Percentiles rank a stretch among this genome's conserved stretches.
phyloP scores from a whole-genome alignment of 2,113 vertebrate genomes.

The Lutjanus erythropterus region DNA sequence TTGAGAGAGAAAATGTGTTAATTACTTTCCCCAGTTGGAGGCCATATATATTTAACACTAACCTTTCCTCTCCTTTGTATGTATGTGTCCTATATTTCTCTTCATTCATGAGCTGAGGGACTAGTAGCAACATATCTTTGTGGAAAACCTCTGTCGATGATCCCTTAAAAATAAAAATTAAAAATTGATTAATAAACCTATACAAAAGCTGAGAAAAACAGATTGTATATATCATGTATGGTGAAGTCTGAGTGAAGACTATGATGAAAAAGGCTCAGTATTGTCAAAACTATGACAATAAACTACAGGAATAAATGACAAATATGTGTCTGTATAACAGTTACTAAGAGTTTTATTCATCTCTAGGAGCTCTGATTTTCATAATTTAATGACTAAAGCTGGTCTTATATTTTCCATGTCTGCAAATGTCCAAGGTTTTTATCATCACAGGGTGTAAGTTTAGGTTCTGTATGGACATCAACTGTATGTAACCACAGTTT shows the following conservation, averaged over 20 bases:
- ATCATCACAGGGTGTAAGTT: too few relatives aligned
- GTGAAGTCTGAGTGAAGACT: background rate
- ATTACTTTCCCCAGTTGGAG: constrained; percentile 53
- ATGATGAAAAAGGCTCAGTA: too few relatives aligned
- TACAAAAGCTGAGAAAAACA: background rate
- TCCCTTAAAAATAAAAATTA: background rate
- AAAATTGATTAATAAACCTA: background rate
- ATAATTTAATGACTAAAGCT: too few relatives aligned
- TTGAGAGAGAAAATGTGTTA: constrained; percentile 40
- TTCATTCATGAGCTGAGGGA: background rate
- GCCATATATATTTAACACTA: constrained; percentile 5
- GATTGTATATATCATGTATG: too few relatives aligned
- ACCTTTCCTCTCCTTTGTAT: background rate
- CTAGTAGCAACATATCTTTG: background rate
- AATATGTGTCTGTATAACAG: background rate
- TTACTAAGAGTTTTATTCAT: background rate
- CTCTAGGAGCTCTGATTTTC: background rate
- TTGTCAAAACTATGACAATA: background rate
- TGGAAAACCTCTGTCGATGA: background rate
- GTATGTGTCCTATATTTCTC: background rate
- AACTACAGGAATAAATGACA: too few relatives aligned
- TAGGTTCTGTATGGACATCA: too few relatives aligned
- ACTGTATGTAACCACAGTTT: too few relatives aligned
- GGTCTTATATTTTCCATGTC: too few relatives aligned
- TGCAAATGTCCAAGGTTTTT: too few relatives aligned